Conservation (phyloP, 92 coral and sea anemone genomes). For the Plumapathes pennacea region DNA sequence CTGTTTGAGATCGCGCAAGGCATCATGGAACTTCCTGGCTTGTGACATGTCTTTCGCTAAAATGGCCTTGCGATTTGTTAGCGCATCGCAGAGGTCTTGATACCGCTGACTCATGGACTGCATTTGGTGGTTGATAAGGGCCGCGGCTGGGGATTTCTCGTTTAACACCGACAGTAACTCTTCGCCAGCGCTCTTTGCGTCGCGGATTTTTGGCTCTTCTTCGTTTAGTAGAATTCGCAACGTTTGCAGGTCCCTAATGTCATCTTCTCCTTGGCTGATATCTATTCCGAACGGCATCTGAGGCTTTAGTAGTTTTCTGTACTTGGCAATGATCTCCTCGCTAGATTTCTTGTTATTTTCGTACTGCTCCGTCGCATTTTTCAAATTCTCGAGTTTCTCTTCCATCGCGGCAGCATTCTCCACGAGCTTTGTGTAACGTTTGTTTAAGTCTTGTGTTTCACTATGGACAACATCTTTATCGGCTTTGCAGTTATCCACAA, state of each 20-base stretch:
- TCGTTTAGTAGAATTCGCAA: slow-evolving; percentile 56
- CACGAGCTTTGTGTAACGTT: slow-evolving; percentile 69
- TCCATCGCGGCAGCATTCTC: slow-evolving; percentile 45
- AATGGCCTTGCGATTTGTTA: slow-evolving; percentile 48
- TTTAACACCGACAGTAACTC: slow-evolving; percentile 62
- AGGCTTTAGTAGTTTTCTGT: slow-evolving; percentile 55
- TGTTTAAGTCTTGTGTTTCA: slow-evolving; percentile 78
- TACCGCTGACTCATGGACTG: slow-evolving; percentile 60
- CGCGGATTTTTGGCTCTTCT: slow-evolving; percentile 57
- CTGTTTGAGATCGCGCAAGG: slow-evolving; percentile 72
- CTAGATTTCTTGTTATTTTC: slow-evolving; percentile 64
- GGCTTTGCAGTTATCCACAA: slow-evolving; percentile 78
- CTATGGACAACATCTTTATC: slow-evolving; percentile 90
- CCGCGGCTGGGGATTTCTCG: slow-evolving; percentile 75
- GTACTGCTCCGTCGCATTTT: slow-evolving; percentile 67
- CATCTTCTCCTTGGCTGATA: slow-evolving; percentile 62
- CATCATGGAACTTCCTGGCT: slow-evolving; percentile 83
- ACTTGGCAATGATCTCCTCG: slow-evolving; percentile 68
- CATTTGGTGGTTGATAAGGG: slow-evolving; percentile 63
- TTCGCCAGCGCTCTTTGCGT: slow-evolving; percentile 62
- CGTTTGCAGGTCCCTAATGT: slow-evolving; percentile 59
- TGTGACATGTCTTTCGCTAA: slow-evolving; percentile 66
- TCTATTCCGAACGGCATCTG: slow-evolving; percentile 83
- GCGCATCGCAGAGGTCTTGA: slow-evolving; percentile 59
- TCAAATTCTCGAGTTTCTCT: slow-evolving; percentile 55